Percentiles rank a stretch among this genome's conserved stretches.
These are phyloP conservation scores for Tenebrio molitor DNA, from an alignment of 1,140 invertebrate genomes.

Conservation along the genomic window DNA sequence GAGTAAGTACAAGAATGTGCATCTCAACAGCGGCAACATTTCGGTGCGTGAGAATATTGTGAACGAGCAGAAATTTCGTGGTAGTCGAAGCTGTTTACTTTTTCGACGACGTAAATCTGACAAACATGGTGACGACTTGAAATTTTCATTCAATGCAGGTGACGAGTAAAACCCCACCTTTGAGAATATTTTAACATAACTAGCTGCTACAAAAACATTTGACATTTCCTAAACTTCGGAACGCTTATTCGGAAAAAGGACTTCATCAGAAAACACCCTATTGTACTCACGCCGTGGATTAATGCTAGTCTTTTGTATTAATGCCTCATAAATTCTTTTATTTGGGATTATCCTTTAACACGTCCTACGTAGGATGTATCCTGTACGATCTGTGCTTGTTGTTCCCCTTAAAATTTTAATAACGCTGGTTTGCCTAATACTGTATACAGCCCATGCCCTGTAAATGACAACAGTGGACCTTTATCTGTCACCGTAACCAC, in stretches of 20 bases:
- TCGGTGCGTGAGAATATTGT: slow-evolving; percentile 14
- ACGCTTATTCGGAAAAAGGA: neutral
- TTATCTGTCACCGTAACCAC: slow-evolving; percentile 33
- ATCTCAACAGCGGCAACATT: neutral
- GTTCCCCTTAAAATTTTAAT: slow-evolving; percentile 30
- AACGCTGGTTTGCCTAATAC: slow-evolving; percentile 30
- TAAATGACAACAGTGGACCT: slow-evolving; percentile 24
- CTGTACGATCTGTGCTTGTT: slow-evolving; percentile 32
- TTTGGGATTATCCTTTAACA: slow-evolving; percentile 36
- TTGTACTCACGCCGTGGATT: slow-evolving; percentile 2
- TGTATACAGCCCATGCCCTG: neutral
- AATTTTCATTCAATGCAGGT: slow-evolving; percentile 14
- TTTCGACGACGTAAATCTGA: slow-evolving; percentile 21
- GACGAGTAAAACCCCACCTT: neutral
- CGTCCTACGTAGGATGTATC: slow-evolving; percentile 20
- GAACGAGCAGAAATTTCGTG: slow-evolving; percentile 11
- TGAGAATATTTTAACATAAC: neutral
- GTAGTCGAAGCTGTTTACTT: slow-evolving; percentile 26
- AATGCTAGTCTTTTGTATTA: slow-evolving; percentile 26
- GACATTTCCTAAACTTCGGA: too few relatives aligned
- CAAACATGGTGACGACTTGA: neutral
- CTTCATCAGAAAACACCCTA: slow-evolving; percentile 20
- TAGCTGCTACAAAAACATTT: too few relatives aligned
- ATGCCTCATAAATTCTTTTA: slow-evolving; percentile 34
- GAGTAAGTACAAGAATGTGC: neutral